phyloP scores from a whole-genome alignment of 2,888 invertebrate species.

The Loripinus fragilis region DNA sequence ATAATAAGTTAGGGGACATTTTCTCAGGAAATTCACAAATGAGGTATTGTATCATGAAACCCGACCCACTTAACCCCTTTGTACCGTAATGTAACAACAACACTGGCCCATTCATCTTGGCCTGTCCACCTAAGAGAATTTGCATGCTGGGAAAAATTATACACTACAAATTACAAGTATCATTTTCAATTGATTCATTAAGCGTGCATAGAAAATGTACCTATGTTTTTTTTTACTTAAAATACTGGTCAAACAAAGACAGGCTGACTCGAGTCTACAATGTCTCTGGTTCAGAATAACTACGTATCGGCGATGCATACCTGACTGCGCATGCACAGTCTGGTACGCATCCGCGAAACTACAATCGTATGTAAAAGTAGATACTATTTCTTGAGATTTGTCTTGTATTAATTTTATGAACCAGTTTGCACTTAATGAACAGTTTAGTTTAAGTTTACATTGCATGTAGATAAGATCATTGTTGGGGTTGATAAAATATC shows the following conservation, averaged over 20 bases:
- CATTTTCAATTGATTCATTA: slow-evolving; percentile 8
- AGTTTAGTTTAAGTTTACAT: too few species aligned
- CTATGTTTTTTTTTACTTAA: too few species aligned
- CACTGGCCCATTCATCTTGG: slow-evolving; percentile 1
- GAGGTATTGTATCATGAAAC: background rate
- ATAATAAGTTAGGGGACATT: too few species aligned
- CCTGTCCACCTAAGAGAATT: slow-evolving; percentile 15
- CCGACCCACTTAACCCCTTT: background rate
- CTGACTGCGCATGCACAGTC: too few species aligned
- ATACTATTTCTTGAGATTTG: too few species aligned
- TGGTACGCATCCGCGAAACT: too few species aligned
- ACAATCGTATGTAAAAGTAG: too few species aligned
- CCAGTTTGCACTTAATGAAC: slow-evolving; percentile 5
- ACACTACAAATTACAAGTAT: slow-evolving; percentile 11
- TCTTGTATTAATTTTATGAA: background rate
- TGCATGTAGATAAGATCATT: background rate
- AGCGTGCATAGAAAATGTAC: background rate
- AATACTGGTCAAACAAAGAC: too few species aligned
- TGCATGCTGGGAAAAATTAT: slow-evolving; percentile 16
- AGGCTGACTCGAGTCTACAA: too few species aligned
- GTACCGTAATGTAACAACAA: background rate
- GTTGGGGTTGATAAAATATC: slow-evolving; percentile 9
- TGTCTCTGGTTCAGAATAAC: too few species aligned
- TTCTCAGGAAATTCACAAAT: too few species aligned
- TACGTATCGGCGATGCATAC: background rate